phyloP scores from a whole-genome alignment of 2,888 invertebrate species.

The Euplexia lucipara region DNA sequence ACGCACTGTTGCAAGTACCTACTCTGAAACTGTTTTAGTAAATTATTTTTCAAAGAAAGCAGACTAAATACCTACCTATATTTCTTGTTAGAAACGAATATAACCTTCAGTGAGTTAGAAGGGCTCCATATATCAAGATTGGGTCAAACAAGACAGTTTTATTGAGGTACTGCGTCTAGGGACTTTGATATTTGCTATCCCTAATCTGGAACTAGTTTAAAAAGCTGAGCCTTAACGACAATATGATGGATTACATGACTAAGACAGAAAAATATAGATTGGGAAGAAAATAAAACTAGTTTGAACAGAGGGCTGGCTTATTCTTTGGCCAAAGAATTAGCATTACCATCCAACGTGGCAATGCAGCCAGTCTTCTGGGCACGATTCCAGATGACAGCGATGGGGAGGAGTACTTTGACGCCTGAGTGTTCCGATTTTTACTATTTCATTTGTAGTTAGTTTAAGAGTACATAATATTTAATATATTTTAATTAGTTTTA shows the following conservation, averaged over 20 bases:
- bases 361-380: too few relatives aligned
- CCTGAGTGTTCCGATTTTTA: too few relatives aligned
- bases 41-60: slow-evolving; percentile 4
- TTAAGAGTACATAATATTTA: too few relatives aligned
- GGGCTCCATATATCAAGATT: slow-evolving; percentile 1
- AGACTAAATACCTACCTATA: background rate
- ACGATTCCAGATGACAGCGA: too few relatives aligned
- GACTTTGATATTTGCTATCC: slow-evolving; percentile 3
- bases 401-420: too few relatives aligned
- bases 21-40: background rate
- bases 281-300: too few relatives aligned
- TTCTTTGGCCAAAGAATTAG: too few relatives aligned
- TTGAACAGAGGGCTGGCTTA: background rate
- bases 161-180: background rate
- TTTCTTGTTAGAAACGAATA: too few relatives aligned
- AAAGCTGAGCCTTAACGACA: background rate
- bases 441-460: too few relatives aligned
- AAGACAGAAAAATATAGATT: background rate
- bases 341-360: too few relatives aligned
- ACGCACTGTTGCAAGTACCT: too few relatives aligned
- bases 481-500: too few relatives aligned
- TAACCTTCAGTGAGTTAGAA: background rate
- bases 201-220: slow-evolving; percentile 5
- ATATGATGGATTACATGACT: background rate
- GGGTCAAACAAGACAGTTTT: slow-evolving; percentile 4